A percentile compares a stretch with the other conserved stretches of the same genome.
phyloP scores from a whole-genome alignment of 2,797 vertebrate species.

The Lacerta viridis region DNA sequence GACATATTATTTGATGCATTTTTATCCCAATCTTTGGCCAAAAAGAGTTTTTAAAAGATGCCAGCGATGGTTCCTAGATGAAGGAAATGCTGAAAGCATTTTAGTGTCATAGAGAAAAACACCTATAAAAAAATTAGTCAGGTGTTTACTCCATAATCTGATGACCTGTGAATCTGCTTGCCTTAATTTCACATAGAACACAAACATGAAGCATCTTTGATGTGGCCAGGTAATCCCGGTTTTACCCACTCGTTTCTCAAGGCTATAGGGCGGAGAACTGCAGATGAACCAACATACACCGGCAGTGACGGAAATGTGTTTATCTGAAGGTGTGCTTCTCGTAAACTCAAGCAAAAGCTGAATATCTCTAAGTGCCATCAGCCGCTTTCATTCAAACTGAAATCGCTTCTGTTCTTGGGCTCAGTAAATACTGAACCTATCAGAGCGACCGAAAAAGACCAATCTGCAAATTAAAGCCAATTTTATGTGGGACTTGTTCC shows the following conservation, averaged over 20 bases:
- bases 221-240: neutral
- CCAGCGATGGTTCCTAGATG: neutral
- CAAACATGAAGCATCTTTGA: neutral
- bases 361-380: neutral
- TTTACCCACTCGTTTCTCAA: neutral
- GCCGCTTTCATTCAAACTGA: neutral
- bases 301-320: rapidly evolving
- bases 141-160: neutral
- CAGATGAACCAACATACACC: neutral
- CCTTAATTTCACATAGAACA: neutral
- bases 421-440: neutral
- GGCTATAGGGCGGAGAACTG: rapidly evolving
- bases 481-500: too few relatives aligned
- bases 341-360: neutral
- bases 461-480: neutral
- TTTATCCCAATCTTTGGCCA: too few relatives aligned
- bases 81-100: neutral
- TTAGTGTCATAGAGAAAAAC: neutral
- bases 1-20: too few relatives aligned
- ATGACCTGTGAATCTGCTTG: neutral
- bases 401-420: neutral
- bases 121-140: neutral
- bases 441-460: neutral
- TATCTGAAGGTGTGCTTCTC: neutral
- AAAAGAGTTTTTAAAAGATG: too few relatives aligned